These are phyloP conservation scores for Lamproptera curius DNA, from an alignment of 2,888 invertebrate species.

Conservation along the genomic window DNA sequence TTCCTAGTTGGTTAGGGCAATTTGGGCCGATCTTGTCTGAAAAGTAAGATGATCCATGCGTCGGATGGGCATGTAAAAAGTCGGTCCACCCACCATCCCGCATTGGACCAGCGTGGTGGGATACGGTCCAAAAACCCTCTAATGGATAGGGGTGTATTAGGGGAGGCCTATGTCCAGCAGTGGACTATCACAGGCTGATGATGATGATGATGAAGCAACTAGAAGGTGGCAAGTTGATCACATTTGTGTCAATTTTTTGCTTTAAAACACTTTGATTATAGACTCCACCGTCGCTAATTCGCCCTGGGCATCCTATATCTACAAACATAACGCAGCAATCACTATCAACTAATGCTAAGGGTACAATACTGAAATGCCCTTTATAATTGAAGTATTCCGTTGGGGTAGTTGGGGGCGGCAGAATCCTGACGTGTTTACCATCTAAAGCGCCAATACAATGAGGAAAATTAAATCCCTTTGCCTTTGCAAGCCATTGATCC, in stretches of 20 bases:
- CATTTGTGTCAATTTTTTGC: neutral
- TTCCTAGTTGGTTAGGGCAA: too few species aligned
- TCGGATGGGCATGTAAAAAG: too few species aligned
- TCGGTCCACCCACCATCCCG: too few species aligned
- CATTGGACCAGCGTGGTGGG: too few species aligned
- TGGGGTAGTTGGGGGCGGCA: neutral
- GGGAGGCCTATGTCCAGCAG: too few species aligned
- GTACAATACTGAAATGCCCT: neutral
- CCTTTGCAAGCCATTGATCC: neutral
- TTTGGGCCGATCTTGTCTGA: too few species aligned
- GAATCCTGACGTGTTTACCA: neutral
- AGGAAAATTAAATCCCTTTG: neutral
- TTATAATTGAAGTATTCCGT: neutral
- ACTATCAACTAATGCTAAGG: neutral
- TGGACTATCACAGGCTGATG: too few species aligned
- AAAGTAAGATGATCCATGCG: too few species aligned
- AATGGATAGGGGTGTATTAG: too few species aligned
- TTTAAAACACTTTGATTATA: conserved; percentile 1
- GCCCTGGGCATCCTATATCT: neutral
- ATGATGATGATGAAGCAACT: too few species aligned
- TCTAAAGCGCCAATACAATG: neutral
- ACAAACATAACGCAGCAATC: neutral
- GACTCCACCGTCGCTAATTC: neutral
- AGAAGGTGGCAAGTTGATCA: neutral
- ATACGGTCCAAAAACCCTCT: too few species aligned